Conservation (phyloP, 2,888 invertebrate species). For the Mylabris sibirica region DNA sequence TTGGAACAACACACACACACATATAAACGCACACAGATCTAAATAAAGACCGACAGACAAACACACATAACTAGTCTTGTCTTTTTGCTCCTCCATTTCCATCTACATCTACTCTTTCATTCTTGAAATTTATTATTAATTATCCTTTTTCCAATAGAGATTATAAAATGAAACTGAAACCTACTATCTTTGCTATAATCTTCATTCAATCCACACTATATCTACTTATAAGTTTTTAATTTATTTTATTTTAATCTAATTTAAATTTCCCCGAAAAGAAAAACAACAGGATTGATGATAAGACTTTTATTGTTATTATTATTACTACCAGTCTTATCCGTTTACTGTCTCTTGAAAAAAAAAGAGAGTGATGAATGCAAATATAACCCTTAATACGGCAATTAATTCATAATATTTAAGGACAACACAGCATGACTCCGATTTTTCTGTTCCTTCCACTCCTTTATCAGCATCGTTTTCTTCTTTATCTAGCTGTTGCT, state of each 20-base stretch:
- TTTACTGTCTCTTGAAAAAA: background rate
- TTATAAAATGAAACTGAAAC: slow-evolving; percentile 8
- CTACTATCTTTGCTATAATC: background rate
- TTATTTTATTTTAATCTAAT: background rate
- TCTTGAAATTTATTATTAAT: slow-evolving; percentile 13
- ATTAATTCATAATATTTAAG: background rate
- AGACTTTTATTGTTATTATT: background rate
- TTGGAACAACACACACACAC: background rate
- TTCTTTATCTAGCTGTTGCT: background rate
- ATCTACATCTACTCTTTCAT: background rate
- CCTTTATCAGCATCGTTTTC: background rate
- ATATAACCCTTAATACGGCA: background rate
- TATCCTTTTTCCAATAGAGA: background rate
- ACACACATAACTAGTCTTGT: background rate
- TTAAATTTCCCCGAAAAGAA: background rate
- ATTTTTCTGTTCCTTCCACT: background rate
- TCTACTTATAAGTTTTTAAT: background rate
- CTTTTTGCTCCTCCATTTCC: background rate
- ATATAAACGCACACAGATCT: background rate
- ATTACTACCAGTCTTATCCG: background rate
- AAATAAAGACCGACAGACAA: background rate
- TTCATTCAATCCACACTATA: background rate
- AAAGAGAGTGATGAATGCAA: background rate
- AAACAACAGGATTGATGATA: background rate
- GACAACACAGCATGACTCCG: background rate